Conservation (phyloP, 35 echinoderm and acorn worm genomes). For the Ophioderma brevispina region DNA sequence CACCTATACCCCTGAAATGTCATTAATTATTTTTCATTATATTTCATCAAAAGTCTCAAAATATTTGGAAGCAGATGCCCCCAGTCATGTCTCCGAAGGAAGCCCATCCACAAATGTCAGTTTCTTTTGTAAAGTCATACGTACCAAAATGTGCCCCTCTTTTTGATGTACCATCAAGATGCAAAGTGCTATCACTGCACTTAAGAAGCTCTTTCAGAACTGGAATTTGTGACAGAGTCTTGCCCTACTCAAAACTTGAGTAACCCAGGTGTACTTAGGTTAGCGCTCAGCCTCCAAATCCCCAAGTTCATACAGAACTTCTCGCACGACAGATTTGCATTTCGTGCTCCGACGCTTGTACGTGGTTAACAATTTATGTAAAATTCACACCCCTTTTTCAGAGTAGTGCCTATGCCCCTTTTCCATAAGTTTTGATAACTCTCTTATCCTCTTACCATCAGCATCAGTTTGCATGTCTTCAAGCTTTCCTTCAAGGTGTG, state of each 20-base stretch:
- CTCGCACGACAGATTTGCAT: background rate
- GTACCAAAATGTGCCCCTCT: conserved; percentile 42
- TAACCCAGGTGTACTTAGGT: conserved; percentile 49
- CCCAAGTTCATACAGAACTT: conserved; percentile 26
- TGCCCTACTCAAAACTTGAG: conserved; percentile 24
- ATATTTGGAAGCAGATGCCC: conserved; percentile 38
- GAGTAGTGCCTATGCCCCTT: background rate
- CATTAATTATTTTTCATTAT: background rate
- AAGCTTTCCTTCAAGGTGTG: background rate
- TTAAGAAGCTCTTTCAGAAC: conserved; percentile 37
- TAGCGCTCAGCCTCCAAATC: conserved; percentile 34
- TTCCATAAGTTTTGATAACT: background rate
- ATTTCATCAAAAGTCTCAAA: conserved; percentile 29
- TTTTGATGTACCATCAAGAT: conserved; percentile 51
- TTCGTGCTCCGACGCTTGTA: background rate
- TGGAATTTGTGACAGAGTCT: conserved; percentile 46
- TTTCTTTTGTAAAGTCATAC: conserved; percentile 15
- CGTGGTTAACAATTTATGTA: background rate
- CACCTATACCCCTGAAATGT: background rate
- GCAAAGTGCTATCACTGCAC: conserved; percentile 14
- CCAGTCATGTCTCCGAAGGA: conserved; percentile 34
- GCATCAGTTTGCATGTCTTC: background rate
- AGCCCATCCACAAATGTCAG: conserved; percentile 34
- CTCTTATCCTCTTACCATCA: background rate
- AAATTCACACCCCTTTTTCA: background rate